A percentile compares a stretch with the other conserved stretches of the same genome.
phyloP scores from a whole-genome alignment of 2,888 invertebrate genomes.

The Sminthurinus aureus region DNA sequence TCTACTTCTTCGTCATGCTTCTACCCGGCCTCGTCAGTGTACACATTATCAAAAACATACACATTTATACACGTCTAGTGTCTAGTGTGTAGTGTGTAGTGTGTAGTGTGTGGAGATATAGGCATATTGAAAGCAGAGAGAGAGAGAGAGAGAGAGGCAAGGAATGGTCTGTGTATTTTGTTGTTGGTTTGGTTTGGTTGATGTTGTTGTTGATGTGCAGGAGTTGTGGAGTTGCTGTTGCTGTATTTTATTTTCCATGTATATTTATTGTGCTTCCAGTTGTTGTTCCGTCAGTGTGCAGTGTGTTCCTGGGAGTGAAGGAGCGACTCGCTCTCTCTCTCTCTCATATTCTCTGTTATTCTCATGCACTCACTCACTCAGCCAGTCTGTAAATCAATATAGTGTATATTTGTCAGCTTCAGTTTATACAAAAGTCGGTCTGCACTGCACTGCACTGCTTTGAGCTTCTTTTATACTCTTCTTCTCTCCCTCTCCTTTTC shows the following conservation, averaged over 20 bases:
- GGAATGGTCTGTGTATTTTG: no score
- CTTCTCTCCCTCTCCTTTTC: not conserved
- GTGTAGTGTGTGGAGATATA: conserved; percentile 16
- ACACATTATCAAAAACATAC: no score
- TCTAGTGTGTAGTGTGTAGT: not conserved
- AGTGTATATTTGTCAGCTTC: conserved; percentile 5
- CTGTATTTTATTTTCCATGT: not conserved
- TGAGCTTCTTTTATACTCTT: not conserved
- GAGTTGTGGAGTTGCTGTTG: conserved; percentile 2
- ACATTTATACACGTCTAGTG: not conserved
- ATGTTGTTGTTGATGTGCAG: conserved; percentile 32
- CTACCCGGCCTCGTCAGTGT: no score
- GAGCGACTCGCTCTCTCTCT: no score
- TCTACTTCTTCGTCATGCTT: no score
- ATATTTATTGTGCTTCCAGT: conserved; percentile 36
- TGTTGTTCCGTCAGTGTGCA: conserved; percentile 29
- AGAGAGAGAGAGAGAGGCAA: no score
- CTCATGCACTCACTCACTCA: no score
- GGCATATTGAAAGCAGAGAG: no score
- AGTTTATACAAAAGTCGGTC: not conserved
- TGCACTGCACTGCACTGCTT: not conserved
- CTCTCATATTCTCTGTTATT: no score
- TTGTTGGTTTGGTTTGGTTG: no score
- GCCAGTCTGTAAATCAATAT: conserved; percentile 34
- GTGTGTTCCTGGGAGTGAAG: not conserved